phyloP scores from a whole-genome alignment of 2,888 invertebrate genomes.

The Amblyjoppa proteus region DNA sequence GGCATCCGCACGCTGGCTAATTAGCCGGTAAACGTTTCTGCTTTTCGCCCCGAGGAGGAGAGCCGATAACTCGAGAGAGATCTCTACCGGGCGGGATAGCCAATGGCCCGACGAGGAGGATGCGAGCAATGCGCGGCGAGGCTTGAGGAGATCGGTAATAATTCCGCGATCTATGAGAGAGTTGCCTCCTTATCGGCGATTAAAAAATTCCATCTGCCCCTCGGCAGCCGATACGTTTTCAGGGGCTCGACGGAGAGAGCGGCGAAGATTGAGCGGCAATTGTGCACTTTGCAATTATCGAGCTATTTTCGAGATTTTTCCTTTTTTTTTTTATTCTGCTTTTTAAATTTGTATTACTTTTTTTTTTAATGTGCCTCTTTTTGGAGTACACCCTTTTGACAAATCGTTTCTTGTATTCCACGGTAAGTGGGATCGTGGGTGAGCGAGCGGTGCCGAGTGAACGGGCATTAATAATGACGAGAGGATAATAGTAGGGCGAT shows the following conservation, averaged over 20 bases:
- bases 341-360: neutral
- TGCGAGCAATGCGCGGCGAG: neutral
- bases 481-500: constrained; percentile 43
- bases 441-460: neutral
- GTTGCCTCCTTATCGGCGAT: constrained; percentile 23
- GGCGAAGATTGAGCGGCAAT: constrained; percentile 32
- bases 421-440: constrained; percentile 25
- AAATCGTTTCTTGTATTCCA: constrained; percentile 33
- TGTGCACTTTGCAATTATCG: constrained; percentile 59
- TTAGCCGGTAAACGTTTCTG: constrained; percentile 64
- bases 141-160: constrained; percentile 50
- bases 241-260: neutral
- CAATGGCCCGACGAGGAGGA: neutral
- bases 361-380: neutral
- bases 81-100: constrained; percentile 21
- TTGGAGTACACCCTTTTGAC: constrained; percentile 12
- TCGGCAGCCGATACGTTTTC: constrained; percentile 37
- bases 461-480: constrained; percentile 52
- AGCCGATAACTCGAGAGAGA: constrained; percentile 58
- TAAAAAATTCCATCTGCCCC: constrained; percentile 49
- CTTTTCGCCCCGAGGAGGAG: constrained; percentile 38
- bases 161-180: constrained; percentile 49
- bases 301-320: constrained; percentile 5
- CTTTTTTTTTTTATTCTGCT: neutral
- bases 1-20: constrained; percentile 67